Evolutionary conservation across 2,797 vertebrate species (phyloP).

Genomic region (Coregonus sp.): DNA sequence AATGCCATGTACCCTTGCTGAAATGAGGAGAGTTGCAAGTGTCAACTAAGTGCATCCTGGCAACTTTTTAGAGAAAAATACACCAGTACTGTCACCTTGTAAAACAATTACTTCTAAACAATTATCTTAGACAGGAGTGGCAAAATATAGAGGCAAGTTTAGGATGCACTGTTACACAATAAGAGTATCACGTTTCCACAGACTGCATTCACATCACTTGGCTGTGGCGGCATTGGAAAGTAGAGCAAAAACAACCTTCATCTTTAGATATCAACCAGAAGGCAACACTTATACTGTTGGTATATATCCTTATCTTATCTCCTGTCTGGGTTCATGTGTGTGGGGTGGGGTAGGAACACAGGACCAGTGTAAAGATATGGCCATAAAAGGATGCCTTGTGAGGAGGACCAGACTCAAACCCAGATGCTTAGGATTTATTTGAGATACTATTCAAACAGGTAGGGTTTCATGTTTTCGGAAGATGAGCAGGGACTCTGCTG

Average conservation of each 20-base stretch:
- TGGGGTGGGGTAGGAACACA: conserved; percentile 17
- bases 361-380: background rate
- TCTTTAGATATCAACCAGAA: background rate
- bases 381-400: conserved; percentile 34
- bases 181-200: background rate
- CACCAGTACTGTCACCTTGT: background rate
- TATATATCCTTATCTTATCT: conserved; percentile 50
- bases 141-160: background rate
- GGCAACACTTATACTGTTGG: conserved; percentile 13
- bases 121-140: background rate
- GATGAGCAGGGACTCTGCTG: too few species aligned
- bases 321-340: background rate
- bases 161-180: background rate
- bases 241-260: background rate
- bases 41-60: too few species aligned
- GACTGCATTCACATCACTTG: background rate
- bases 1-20: too few species aligned
- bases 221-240: background rate
- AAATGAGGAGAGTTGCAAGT: too few species aligned
- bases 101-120: background rate
- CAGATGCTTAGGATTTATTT: background rate
- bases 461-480: too few species aligned
- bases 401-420: conserved; percentile 30
- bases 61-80: background rate
- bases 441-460: too few species aligned